Base-by-base conservation (phyloP, 2,797 vertebrate species). In the Nyctalus aviator region DNA sequence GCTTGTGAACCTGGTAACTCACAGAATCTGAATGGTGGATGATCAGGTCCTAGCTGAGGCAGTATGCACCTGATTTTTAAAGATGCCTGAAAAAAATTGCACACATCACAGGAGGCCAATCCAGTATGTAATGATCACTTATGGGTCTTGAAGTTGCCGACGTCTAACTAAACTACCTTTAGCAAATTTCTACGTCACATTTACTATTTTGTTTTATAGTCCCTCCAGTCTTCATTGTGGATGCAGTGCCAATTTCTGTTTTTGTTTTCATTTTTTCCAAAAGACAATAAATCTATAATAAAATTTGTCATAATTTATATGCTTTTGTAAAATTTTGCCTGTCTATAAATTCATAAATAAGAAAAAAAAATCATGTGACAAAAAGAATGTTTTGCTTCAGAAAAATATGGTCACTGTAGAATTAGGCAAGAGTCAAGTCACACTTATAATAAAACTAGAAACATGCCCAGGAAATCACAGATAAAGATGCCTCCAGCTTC, bases 371-470 rank as follows among this genome's bases (percentile, higher is more conserved):
- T 41, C 23, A 35, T 77, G 13, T 87, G 44, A 93, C 32, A 20
- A 95, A 85, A 94, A 81, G 25, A n/a, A 73, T 41, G 14, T 57
- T 55, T 78, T 88, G 25, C 75, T 91, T 93, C 59, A 85, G 53
- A 79, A 94, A 94, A 95, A 84, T 66, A 79, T 27, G 46, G 78
- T 90, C 75, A 75, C 15, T n/a, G 37, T 14, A 94, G 48, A 93
- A 88, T 91, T 3, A 83, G 50, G 25, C 66, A 84, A 94, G n/a
- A 81, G 72, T 48, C 89, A 93, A 76, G 44, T 44, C 77, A 79
- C 46, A 85, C 71, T 91, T 90, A 46, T 0, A 92, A 64, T 32
- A 92, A 96, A 93, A 41, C 12, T 59, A 94, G 25, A 87, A 78
- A 46, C 55, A 84, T 35, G 90, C 21, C 48, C 82, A 93, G 62